Percentiles rank a stretch among this genome's conserved stretches.
Evolutionary conservation across 2,113 vertebrate genomes (phyloP).

Genomic region (Hippotragus niger): DNA sequence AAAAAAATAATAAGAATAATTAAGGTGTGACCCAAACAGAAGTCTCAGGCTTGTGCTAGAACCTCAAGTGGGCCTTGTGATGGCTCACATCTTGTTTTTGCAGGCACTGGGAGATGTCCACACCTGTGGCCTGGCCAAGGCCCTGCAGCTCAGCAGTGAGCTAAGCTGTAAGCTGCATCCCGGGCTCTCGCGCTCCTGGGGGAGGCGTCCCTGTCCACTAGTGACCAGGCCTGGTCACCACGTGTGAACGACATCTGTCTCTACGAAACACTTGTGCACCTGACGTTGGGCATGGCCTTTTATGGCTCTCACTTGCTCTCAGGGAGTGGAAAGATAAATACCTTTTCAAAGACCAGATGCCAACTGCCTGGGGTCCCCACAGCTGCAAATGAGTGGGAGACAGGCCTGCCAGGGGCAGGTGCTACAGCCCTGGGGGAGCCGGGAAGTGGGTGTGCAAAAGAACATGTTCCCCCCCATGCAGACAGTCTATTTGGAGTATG

Average conservation of each 20-base stretch:
- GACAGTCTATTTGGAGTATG: not conserved
- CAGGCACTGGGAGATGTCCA: rapidly evolving
- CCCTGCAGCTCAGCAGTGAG: not conserved
- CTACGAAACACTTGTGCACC: not conserved
- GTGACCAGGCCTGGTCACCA: rapidly evolving
- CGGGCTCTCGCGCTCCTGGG: rapidly evolving
- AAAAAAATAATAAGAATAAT: not conserved
- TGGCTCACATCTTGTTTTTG: not conserved
- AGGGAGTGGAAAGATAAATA: slow-evolving; percentile 67
- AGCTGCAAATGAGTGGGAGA: slow-evolving; percentile 26
- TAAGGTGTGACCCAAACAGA: not conserved
- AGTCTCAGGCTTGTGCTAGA: not conserved
- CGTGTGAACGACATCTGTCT: not conserved
- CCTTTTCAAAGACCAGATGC: slow-evolving; percentile 57
- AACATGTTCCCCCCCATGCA: not conserved
- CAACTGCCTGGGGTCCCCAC: not conserved
- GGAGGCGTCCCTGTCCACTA: not conserved
- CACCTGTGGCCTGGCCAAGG: not conserved
- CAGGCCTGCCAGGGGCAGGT: not conserved
- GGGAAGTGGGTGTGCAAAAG: not conserved
- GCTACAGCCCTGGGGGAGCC: not conserved
- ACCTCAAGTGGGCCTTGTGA: not conserved
- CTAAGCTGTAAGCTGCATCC: too few relatives aligned
- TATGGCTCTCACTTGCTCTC: not conserved
- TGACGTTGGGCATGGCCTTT: slow-evolving; percentile 29